Evolutionary conservation across 1,140 invertebrate species (phyloP), one percentile per base, ranked within the genome.

Genomic region (Drosophila chauvacae): DNA sequence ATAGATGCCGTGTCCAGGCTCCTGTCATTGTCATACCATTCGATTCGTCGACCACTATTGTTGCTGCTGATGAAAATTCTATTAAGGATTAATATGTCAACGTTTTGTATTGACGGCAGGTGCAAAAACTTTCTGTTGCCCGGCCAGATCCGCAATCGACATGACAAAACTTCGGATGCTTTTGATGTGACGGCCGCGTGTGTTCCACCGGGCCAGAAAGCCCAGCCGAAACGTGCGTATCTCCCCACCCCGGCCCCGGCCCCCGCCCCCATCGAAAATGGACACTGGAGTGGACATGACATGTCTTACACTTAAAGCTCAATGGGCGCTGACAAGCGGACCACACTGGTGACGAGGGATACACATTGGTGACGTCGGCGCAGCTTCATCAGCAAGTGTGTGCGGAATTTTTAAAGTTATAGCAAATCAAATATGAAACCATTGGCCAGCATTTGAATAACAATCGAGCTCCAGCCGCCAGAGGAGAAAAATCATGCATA

Each of bases 1-100:
- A 55, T 62, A 35, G 39, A 60, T 71, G 39, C n/a, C 30, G 10
- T 16, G 11, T 55, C 44, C 70, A 47, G 71, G 7, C 45, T 78
- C 39, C 56, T 71, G 56, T 77, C 63, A 80, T 51, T 72, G 66
- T 72, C 68, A 35, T 48, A 57, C 44, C 44, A 26, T 68, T 69
- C 66, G 66, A 72, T 60, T 69, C 35, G 45, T 33, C 18, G 62
- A 28, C 62, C 65, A 68, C 65, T 63, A 60, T 64, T 63, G 50
- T 55, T 35, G 69, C 50, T 71, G 64, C 28, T 80, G 84, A 80
- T 88, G 73, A 88, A 84, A 88, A 81, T 87, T 88, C 77, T 90
- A 88, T 88, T 88, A 81, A 73, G 84, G 84, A 88, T 88, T 88
- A 87, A 87, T 87, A 88, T 88, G 84, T 84, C 85, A 90, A 81